A percentile compares a stretch with the other conserved stretches of the same genome.
These are phyloP conservation scores for Coccyzus lansbergi DNA, from an alignment of 2,797 vertebrate genomes.

Conservation along the genomic window DNA sequence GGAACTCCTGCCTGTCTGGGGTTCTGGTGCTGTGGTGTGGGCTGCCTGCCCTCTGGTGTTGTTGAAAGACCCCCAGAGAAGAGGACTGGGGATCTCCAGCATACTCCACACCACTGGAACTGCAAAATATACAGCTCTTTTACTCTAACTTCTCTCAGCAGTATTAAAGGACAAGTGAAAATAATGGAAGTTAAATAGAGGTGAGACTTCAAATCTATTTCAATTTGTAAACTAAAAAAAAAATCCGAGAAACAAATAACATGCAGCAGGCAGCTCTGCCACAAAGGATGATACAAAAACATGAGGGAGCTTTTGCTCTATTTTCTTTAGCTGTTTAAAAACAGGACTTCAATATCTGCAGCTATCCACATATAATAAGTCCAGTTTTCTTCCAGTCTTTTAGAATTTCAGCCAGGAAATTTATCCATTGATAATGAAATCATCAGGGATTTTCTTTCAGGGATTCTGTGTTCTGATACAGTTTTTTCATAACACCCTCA, in stretches of 20 bases:
- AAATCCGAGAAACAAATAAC: neutral
- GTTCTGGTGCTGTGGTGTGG: neutral
- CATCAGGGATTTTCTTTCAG: neutral
- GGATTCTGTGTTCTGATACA: neutral
- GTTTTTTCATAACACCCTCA: neutral
- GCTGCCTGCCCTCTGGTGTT: slow-evolving; percentile 70
- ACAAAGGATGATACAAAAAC: neutral
- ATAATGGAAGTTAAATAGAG: neutral
- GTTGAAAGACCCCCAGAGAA: neutral
- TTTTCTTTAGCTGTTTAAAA: neutral
- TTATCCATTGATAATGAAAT: neutral
- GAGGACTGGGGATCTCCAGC: neutral
- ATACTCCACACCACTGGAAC: fast-evolving
- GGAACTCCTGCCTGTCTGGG: neutral
- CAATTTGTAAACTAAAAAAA: neutral
- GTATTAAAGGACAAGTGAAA: neutral
- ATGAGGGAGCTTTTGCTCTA: neutral
- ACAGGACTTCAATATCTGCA: neutral
- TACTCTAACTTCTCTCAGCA: neutral
- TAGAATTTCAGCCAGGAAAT: neutral
- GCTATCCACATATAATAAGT: neutral
- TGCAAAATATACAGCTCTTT: neutral
- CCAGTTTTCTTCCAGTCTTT: neutral
- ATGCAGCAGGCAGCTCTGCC: fast-evolving
- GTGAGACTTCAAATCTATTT: neutral